Base-by-base conservation (phyloP, 2,888 invertebrate genomes). In the Chrysomela aeneicollis region DNA sequence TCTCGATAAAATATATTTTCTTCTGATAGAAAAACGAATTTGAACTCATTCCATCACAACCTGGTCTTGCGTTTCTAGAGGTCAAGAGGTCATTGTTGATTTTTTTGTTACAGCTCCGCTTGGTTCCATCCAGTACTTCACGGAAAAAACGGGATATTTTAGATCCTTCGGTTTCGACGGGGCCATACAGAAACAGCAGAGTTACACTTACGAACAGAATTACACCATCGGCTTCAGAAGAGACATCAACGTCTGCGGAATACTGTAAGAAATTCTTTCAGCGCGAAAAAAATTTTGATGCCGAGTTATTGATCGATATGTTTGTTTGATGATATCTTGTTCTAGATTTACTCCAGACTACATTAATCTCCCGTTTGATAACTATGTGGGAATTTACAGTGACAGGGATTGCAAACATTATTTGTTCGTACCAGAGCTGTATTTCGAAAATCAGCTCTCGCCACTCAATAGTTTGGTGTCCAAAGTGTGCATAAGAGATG, bases 111-210 rank as follows among this genome's bases (percentile, higher is more conserved):
- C 69, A 83, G 88, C 91, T 0, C 91, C 91, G 0, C 83, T 85
- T 0, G 90, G 90, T 46, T 90, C 90, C 55, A 83, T 89, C 17
- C 91, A 91, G 72, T 91, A 87, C 81, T 89, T 84, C 76, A 88
- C 88, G 0, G 87, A 87, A 53, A 77, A 84, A 0, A 75, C 81
- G 0, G 90, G 89, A 0, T 75, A 77, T 5, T 85, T 91, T 66
- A 86, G 86, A 64, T 87, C 86, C 0, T 90, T 91, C 70, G 90
- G 90, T 75, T 90, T 85, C 50, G 72, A 73, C 52, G 68, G 67
- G 32, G 66, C 70, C 46, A 60, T 59, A 47, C 64, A 49, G n/a
- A 68, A 58, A 57, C 66, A 0, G 9, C 58, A 63, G 53, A 86
- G 87, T 0, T 89, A 89, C 71, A 86, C 87, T 64, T 85, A 84